Evolutionary conservation across 1,140 invertebrate genomes (phyloP).

Genomic region (Anagrus nilaparvatae): DNA sequence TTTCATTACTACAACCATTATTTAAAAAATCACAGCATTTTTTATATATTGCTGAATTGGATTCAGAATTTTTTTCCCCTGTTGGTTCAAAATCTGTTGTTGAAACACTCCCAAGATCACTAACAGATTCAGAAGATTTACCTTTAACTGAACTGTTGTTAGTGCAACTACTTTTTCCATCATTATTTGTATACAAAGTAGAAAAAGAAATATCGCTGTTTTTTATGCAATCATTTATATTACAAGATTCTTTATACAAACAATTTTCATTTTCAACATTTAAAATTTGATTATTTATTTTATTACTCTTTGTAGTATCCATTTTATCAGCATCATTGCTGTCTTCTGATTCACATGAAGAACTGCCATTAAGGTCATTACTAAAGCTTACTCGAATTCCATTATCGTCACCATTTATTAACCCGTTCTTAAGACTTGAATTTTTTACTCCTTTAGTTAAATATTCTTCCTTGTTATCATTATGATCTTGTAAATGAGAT

Average conservation of each 20-base stretch:
- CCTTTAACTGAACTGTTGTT: too few relatives aligned
- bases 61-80: conserved; percentile 8
- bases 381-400: conserved; percentile 15
- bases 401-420: conserved; percentile 10
- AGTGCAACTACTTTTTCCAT: too few relatives aligned
- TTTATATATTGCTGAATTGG: conserved; percentile 23
- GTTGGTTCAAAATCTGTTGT: conserved; percentile 8
- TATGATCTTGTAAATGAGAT: conserved; percentile 16
- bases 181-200: conserved; percentile 3
- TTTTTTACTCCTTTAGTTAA: conserved; percentile 2
- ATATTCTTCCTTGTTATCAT: conserved; percentile 11
- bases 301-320: conserved; percentile 1
- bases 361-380: conserved; percentile 4
- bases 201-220: conserved; percentile 2
- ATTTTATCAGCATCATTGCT: conserved; percentile 13
- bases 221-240: background rate
- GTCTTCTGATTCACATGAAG: conserved; percentile 11
- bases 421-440: conserved; percentile 1
- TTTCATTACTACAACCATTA: conserved; percentile 16
- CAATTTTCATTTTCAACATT: conserved; percentile 6
- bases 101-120: conserved; percentile 7
- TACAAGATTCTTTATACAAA: conserved; percentile 11
- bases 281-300: too few relatives aligned
- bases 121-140: conserved; percentile 8
- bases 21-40: conserved; percentile 31